phyloP scores from a whole-genome alignment of 2,113 vertebrate genomes.

The Stigmatopora nigra region DNA sequence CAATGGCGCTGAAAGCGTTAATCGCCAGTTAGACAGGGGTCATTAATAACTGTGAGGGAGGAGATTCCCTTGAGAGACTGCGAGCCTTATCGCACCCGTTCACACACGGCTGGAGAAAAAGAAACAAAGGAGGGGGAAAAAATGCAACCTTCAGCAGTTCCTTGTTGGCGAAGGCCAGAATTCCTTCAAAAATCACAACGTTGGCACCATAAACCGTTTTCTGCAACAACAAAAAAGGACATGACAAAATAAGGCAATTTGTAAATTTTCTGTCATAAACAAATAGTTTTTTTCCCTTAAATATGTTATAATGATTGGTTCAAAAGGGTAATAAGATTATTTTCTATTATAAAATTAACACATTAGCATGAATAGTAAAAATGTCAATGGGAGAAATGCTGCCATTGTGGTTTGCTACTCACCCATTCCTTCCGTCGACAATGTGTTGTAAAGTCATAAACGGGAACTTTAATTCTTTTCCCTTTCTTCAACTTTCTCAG shows the following conservation, averaged over 20 bases:
- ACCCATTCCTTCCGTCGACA: conserved; percentile 85
- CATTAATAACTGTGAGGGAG: conserved; percentile 28
- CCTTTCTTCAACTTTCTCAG: conserved; percentile 86
- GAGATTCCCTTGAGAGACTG: conserved; percentile 21
- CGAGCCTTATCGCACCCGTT: conserved; percentile 28
- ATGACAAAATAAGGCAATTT: not conserved
- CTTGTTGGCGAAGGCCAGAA: conserved; percentile 86
- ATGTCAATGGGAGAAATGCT: not conserved
- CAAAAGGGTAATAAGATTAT: too few species aligned
- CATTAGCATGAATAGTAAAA: conserved; percentile 27
- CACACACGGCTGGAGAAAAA: conserved; percentile 12
- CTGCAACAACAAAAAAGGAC: conserved; percentile 55
- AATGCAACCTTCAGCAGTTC: conserved; percentile 81
- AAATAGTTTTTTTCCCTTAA: too few species aligned
- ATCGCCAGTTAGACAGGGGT: conserved; percentile 28
- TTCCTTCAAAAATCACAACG: conserved; percentile 86
- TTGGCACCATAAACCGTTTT: conserved; percentile 88
- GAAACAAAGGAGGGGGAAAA: too few species aligned
- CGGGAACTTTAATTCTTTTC: conserved; percentile 84
- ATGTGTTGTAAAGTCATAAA: conserved; percentile 84
- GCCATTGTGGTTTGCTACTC: conserved; percentile 25
- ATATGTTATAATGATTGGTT: too few species aligned
- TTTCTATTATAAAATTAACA: conserved; percentile 13
- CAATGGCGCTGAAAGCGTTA: conserved; percentile 3
- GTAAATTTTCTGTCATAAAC: not conserved